These are phyloP conservation scores for Dryadula phaetusa DNA, from an alignment of 2,888 invertebrate species.

Conservation along the genomic window DNA sequence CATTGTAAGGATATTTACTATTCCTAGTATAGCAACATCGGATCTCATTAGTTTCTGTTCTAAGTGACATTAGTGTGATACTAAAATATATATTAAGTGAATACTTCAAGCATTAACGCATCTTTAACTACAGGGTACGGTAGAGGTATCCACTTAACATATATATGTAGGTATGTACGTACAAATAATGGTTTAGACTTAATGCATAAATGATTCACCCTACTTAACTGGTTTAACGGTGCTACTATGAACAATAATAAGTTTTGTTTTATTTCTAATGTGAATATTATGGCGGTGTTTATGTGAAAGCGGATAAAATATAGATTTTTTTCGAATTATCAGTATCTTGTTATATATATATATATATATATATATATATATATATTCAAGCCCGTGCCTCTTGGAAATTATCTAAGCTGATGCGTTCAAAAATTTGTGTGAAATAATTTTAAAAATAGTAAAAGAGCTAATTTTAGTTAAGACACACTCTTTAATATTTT, in stretches of 20 bases:
- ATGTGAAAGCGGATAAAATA: too few relatives aligned
- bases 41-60: slow-evolving; percentile 1
- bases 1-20: neutral
- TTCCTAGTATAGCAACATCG: neutral
- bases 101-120: slow-evolving; percentile 20
- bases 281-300: neutral
- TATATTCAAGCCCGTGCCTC: too few relatives aligned
- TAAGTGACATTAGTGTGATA: slow-evolving; percentile 6
- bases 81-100: slow-evolving; percentile 10
- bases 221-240: slow-evolving; percentile 11
- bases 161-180: neutral
- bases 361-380: too few relatives aligned
- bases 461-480: too few relatives aligned
- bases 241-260: slow-evolving; percentile 10
- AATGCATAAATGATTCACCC: slow-evolving; percentile 25
- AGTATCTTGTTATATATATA: too few relatives aligned
- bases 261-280: neutral
- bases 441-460: too few relatives aligned
- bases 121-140: slow-evolving; percentile 12
- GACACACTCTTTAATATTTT: too few relatives aligned
- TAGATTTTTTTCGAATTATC: too few relatives aligned
- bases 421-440: too few relatives aligned
- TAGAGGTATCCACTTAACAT: slow-evolving; percentile 8
- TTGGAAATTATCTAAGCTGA: too few relatives aligned
- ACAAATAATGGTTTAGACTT: slow-evolving; percentile 22